Conservation (phyloP, 2,113 vertebrate genomes). For the Reinhardtius hippoglossoides region DNA sequence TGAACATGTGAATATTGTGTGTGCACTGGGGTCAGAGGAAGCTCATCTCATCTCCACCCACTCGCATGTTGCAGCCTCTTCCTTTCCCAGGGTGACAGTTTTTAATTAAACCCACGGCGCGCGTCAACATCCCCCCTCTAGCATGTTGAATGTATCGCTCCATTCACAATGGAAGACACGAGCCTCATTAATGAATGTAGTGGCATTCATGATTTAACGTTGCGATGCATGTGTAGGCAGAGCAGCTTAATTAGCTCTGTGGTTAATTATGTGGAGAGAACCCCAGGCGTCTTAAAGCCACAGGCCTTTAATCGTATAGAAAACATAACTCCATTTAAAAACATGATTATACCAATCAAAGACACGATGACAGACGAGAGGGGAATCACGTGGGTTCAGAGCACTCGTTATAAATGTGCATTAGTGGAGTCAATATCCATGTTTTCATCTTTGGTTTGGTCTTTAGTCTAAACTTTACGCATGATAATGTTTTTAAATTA, state of each 20-base stretch:
- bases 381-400: conserved; percentile 1
- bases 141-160: conserved; percentile 66
- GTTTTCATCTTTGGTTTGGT: conserved; percentile 28
- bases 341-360: background rate
- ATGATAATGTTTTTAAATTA: conserved; percentile 27
- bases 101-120: conserved; percentile 59
- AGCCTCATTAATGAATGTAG: conserved; percentile 59
- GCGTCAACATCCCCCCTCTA: conserved; percentile 27
- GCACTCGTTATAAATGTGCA: background rate
- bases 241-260: conserved; percentile 26
- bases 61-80: conserved; percentile 22
- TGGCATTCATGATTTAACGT: conserved; percentile 40
- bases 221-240: conserved; percentile 34
- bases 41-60: conserved; percentile 40
- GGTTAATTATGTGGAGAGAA: conserved; percentile 16
- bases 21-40: conserved; percentile 7
- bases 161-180: conserved; percentile 37
- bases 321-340: background rate
- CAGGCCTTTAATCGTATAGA: conserved; percentile 6
- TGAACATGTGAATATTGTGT: background rate
- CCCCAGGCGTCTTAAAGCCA: conserved; percentile 9
- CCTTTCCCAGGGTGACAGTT: conserved; percentile 36
- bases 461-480: background rate
- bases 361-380: conserved; percentile 5
- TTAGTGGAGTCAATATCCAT: background rate